These are phyloP conservation scores for Phthorimaea operculella DNA, from an alignment of 1,140 invertebrate species.

Conservation along the genomic window DNA sequence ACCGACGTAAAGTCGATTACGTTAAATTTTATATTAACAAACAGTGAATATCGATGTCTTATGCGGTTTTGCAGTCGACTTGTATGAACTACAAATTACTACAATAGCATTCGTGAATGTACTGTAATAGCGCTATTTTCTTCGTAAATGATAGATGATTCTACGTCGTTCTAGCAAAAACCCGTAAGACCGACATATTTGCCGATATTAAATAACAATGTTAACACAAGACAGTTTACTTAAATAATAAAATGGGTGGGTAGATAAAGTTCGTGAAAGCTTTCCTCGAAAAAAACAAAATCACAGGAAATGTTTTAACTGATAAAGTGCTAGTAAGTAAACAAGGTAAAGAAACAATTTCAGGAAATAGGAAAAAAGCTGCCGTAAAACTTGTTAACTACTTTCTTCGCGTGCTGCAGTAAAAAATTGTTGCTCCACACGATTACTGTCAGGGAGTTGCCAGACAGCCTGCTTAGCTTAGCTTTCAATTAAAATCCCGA, in stretches of 20 bases:
- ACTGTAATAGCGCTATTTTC: no score
- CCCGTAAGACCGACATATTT: no score
- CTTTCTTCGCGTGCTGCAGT: background rate
- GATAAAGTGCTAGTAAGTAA: constrained; percentile 3
- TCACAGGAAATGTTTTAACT: constrained; percentile 3
- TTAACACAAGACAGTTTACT: no score
- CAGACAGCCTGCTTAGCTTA: constrained; percentile 1
- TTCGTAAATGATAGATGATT: no score
- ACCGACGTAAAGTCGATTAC: constrained; percentile 51
- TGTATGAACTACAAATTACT: no score
- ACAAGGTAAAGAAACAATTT: constrained; percentile 5
- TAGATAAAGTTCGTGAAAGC: no score
- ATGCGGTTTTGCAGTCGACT: constrained; percentile 23
- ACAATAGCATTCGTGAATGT: no score
- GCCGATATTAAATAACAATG: no score
- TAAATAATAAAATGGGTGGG: no score
- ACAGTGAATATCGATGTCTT: constrained; percentile 42
- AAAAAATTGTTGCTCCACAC: constrained; percentile 2
- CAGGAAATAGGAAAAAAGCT: constrained; percentile 1
- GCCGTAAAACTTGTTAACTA: constrained; percentile 3
- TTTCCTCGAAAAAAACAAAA: background rate
- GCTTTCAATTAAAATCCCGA: constrained; percentile 27
- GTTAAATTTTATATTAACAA: constrained; percentile 58
- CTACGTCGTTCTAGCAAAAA: no score
- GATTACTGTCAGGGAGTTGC: background rate